Base-by-base conservation (phyloP, 2,888 invertebrate genomes). In the Bugulina stolonifera region DNA sequence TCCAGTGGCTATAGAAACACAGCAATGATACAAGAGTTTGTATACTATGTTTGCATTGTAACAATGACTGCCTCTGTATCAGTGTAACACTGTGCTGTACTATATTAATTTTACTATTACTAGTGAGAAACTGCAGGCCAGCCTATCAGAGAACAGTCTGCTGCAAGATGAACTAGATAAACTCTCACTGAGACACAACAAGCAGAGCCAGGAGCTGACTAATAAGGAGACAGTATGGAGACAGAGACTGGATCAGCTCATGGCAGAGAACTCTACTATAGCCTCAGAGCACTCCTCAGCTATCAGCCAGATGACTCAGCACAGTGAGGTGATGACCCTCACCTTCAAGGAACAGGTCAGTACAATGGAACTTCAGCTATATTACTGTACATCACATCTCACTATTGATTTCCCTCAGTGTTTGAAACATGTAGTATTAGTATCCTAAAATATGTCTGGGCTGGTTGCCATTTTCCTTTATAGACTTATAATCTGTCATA, bases 141-240 rank as follows among this genome's bases (percentile, higher is more conserved):
- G 78, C 23, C 74, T 76, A 32, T 74, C 77, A 34, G 84, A 85
- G 73, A 77, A 77, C 73, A 81, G 81, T 25, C 69, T 76, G 0
- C 75, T 81, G 55, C 82, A 82, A 73, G 83, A 83, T 35, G 83
- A 84, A 73, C 79, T 81, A 69, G 81, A 83, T 22, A 76, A 79
- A 14, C 77, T 83, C 32, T 74, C 79, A 54, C 76, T 77, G 69
- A 75, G 81, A 54, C 79, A 83, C 75, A 79, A 79, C 71, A 80
- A 80, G 73, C 75, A 81, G 27, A 58, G 82, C 5, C 77, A 78
- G 64, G 84, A 84, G 55, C 71, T 79, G 22, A 78, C 81, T 55
- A 78, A 79, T 29, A 80, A 78, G 73, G 83, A 82, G 72, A 74
- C 75, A 1, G 72, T 71, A 5, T 79, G 78, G 76, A 80, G 76